These are phyloP conservation scores for Dysidea cf. avara DNA, from an alignment of 37 sponge, comb jelly and placozoan genomes.

Conservation along the genomic window DNA sequence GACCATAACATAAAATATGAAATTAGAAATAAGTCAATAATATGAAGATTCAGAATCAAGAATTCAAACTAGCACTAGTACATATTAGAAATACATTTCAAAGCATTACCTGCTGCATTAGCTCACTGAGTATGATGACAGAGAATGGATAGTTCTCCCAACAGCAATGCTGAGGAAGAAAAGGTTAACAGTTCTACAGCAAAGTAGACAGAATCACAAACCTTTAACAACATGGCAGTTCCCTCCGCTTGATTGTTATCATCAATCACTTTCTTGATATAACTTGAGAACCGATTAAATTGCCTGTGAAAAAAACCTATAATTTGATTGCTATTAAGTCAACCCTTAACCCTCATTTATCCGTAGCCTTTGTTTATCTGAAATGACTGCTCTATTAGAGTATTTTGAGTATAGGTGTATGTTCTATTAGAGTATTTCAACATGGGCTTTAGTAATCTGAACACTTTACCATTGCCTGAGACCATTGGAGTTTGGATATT, in stretches of 20 bases:
- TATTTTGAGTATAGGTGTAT: no score
- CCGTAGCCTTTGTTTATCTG: no score
- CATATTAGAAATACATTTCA: not conserved
- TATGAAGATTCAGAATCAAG: not conserved
- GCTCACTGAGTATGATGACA: conserved; percentile 61
- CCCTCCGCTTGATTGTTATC: conserved; percentile 76
- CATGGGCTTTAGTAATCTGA: no score
- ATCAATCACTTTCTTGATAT: conserved; percentile 81
- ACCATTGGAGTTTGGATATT: no score
- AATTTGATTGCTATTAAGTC: no score
- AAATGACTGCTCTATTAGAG: no score
- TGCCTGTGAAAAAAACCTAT: not conserved
- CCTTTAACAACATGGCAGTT: conserved; percentile 57
- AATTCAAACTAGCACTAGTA: not conserved
- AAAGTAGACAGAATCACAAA: conserved; percentile 12
- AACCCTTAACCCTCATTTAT: no score
- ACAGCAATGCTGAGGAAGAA: conserved; percentile 54
- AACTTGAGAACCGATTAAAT: conserved; percentile 19
- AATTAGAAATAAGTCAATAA: not conserved
- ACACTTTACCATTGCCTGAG: no score
- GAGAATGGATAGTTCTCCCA: conserved; percentile 90
- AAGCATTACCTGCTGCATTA: conserved; percentile 51
- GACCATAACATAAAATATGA: not conserved
- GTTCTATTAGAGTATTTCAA: no score
- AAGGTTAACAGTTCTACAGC: no score